These are phyloP conservation scores for Drosophila percnosoma DNA, from an alignment of 2,888 invertebrate species.

Conservation along the genomic window DNA sequence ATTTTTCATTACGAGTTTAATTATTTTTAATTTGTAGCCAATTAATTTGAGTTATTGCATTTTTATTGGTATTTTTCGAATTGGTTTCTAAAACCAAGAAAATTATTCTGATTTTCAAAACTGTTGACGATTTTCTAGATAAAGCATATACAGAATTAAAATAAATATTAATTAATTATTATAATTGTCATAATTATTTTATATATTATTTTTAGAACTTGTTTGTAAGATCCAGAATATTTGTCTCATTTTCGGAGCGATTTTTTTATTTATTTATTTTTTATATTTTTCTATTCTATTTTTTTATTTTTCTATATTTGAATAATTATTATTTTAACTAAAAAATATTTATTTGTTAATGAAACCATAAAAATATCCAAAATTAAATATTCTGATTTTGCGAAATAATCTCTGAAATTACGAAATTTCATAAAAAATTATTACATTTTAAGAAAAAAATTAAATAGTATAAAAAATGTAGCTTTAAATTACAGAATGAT, in stretches of 20 bases:
- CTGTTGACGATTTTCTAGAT: not conserved
- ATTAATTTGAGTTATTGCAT: not conserved
- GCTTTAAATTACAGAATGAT: too few species aligned
- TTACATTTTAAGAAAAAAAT: not conserved
- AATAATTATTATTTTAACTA: not conserved
- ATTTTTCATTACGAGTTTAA: not conserved
- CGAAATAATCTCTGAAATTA: not conserved
- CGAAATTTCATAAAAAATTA: not conserved
- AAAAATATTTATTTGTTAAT: too few species aligned
- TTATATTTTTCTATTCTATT: too few species aligned
- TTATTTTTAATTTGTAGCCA: not conserved
- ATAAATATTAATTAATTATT: too few species aligned
- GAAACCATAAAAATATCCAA: too few species aligned
- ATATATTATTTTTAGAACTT: not conserved
- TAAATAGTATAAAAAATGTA: too few species aligned
- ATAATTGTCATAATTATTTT: too few species aligned
- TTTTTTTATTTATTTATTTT: too few species aligned
- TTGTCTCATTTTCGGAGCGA: not conserved
- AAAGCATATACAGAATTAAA: too few species aligned
- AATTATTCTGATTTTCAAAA: fast-evolving
- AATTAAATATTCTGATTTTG: not conserved
- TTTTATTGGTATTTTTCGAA: not conserved
- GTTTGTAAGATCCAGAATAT: not conserved
- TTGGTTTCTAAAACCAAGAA: not conserved
- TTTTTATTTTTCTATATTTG: not conserved